Evolutionary conservation across 1,140 invertebrate genomes (phyloP), one percentile per base, ranked within the genome.

Genomic region (Penaeus japonicus): DNA sequence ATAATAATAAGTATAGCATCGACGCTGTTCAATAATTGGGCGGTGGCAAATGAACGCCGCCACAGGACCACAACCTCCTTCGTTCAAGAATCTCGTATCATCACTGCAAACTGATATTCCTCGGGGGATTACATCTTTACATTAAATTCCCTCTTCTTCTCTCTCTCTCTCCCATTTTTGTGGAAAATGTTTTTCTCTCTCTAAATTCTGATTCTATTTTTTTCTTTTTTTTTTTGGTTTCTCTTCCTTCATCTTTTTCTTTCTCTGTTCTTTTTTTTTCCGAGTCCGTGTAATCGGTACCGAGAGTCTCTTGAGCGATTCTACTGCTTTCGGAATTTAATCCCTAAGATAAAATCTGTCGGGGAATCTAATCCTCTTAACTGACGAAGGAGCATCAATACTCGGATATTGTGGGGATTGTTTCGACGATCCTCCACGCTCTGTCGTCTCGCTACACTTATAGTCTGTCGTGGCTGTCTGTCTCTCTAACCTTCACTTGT

Each of bases 301-400:
- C 77, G 77, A 27, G 77, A 20, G 77, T 20, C 77, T 79, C 77
- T 39, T 79, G 39, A 53, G 77, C 82, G 62, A 73, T 32, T 27
- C 24, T 30, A 18, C 70, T 32, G 35, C 27, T 27, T 73, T 73
- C 32, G 84, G 39, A 55, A 55, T 80, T 62, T 86, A 80, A 86
- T 78, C 85, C 55, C 35, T 30, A 18, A 80, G 81, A 84, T 88
- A 88, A 83, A 88, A 84, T 88, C 87, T 84, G 80, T 24, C 65
- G 87, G 87, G 54, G 70, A 88, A 84, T 35, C 39, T 88, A 88
- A 88, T 88, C 87, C 81, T 88, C 87, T 88, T 88, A 83, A 70
- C 59, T 27, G 62, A 88, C 81, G 87, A 83, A 80, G 62, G 70
- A 77, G 87, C 55, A 88, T 84, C 87, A 88, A 88, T 88, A 83